Base-by-base conservation (phyloP, 2,888 invertebrate genomes). In the Polyommatus icarus region DNA sequence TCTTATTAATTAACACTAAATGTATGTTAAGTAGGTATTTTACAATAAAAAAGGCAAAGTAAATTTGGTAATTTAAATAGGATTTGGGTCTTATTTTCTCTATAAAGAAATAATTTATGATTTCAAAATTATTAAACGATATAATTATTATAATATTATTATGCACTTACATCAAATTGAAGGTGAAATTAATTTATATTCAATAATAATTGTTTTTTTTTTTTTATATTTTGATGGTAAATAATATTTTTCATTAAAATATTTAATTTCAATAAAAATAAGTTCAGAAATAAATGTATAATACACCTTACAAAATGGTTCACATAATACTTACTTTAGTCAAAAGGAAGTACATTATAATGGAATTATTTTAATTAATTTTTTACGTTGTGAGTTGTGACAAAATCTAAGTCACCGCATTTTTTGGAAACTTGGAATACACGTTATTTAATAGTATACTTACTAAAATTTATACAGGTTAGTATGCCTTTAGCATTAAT, bases 271-370 rank as follows among this genome's bases (percentile, higher is more conserved):
- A 50, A 15, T 50, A 3, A 12, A 50, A 50, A 50, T 15, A 50
- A 50, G 15, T 50, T 50, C 50, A 50, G 50, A 4, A 2, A 59
- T 59, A 59, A 59, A n/a, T 59, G 6, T 59, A 59, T 59, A 59
- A 59, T 59, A 59, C n/a, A 59, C 59, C 20, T 20, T 7, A 59
- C 59, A 59, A 59, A 59, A 59, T 59, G 59, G 20, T 59, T 59
- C n/a, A n/a, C 20, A 59, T 59, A 8, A 24, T 24, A 24, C 24
- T 8, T n/a, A 8, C 8, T 20, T 20, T 8, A 1, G 59, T 20
- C 10, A 20, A 20, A 10, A 59, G 59, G 7, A 57, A 57, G 18
- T 50, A 50, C 50, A 50, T 50, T 50, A 50, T n/a, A n/a, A 57
- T 7, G 57, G n/a, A 57, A 57, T 57, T 20, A 57, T 57, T n/a